Percentiles rank a stretch among this genome's conserved stretches.
These are phyloP conservation scores for Podotricha telesiphe DNA, from an alignment of 2,888 invertebrate species.

Conservation along the genomic window DNA sequence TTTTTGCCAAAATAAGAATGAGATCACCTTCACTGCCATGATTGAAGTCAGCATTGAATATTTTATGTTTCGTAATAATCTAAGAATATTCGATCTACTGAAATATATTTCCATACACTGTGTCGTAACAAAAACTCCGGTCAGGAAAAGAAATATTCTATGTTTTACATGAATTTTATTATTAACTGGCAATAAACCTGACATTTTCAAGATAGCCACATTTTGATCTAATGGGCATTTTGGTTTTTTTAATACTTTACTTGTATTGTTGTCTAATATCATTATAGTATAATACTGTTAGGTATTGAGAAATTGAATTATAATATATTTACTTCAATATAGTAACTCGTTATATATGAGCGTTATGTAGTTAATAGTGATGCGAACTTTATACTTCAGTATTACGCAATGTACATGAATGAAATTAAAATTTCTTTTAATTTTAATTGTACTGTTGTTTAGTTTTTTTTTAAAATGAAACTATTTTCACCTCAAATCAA, in stretches of 20 bases:
- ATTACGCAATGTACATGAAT: not conserved
- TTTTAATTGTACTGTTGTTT: no score
- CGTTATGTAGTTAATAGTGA: not conserved
- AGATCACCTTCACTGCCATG: not conserved
- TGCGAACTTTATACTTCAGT: not conserved
- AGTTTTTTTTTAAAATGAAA: no score
- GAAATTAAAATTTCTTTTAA: no score
- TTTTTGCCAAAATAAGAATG: not conserved
- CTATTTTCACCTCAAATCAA: no score
- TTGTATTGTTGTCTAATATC: not conserved
- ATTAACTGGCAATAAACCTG: not conserved
- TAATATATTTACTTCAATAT: not conserved
- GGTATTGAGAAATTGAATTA: not conserved
- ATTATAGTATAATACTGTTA: not conserved
- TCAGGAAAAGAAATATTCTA: not conserved
- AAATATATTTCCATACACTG: not conserved
- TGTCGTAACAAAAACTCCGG: not conserved
- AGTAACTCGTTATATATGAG: not conserved
- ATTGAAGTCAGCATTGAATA: conserved; percentile 5
- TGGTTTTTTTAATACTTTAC: not conserved
- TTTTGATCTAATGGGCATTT: not conserved
- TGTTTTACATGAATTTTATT: not conserved
- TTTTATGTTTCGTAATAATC: not conserved
- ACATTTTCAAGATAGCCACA: not conserved
- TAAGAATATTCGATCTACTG: not conserved